phyloP scores from a whole-genome alignment of 1,140 invertebrate genomes.

The Atta cephalotes region DNA sequence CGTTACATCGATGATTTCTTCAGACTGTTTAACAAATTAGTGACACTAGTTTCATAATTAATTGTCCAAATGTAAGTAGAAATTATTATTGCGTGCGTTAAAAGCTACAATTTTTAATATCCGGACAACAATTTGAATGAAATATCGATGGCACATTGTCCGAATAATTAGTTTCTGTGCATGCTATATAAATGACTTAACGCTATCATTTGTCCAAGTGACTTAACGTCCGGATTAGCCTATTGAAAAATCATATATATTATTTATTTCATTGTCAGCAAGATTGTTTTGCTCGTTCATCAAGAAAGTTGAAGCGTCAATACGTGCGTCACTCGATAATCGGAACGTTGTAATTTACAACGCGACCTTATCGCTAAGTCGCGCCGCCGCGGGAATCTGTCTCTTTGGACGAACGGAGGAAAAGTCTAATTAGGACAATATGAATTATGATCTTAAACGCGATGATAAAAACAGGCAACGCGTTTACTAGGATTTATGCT shows the following conservation, averaged over 20 bases:
- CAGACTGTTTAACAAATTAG: too few relatives aligned
- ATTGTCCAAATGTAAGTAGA: too few relatives aligned
- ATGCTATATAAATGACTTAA: neutral
- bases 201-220: neutral
- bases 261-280: neutral
- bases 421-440: constrained; percentile 47
- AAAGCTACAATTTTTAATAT: too few relatives aligned
- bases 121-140: too few relatives aligned
- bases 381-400: constrained; percentile 18
- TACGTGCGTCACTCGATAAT: constrained; percentile 27
- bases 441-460: constrained; percentile 50
- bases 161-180: too few relatives aligned
- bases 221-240: neutral
- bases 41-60: too few relatives aligned
- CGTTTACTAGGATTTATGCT: constrained; percentile 18
- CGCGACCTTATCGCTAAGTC: constrained; percentile 29
- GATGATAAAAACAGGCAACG: constrained; percentile 35
- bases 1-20: too few relatives aligned
- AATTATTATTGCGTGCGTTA: too few relatives aligned
- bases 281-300: constrained; percentile 17
- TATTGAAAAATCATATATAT: neutral
- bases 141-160: too few relatives aligned
- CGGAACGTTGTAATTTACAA: constrained; percentile 46
- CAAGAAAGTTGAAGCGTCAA: constrained; percentile 7
- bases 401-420: constrained; percentile 13